Evolutionary conservation across 1,140 invertebrate genomes (phyloP), one percentile per base, ranked within the genome.

Genomic region (Drosophila ambigua): DNA sequence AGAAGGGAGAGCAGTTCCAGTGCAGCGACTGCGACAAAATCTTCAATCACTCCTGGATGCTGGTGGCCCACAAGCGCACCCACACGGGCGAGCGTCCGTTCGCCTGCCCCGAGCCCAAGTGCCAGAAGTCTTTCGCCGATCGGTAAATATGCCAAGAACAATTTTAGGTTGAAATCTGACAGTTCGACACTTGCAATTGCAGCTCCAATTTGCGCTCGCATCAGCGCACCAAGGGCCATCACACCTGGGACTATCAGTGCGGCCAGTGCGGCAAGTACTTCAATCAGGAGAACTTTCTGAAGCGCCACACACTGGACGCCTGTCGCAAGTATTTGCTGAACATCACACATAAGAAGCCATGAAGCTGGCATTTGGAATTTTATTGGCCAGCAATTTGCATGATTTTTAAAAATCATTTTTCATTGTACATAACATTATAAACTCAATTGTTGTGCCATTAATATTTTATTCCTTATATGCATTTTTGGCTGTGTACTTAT

Each of bases 101-200:
- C 65, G 92, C 93, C 5, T 96, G 95, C 71, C 95, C 94, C 0
- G 92, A 94, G n/a, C 66, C 79, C 1, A 85, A 72, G 2, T 96
- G 95, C 76, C 92, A 94, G 2, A 95, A 95, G 79, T 94, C 94
- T 0, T 96, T 96, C 87, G 95, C 96, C 31, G 96, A 96, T 91
- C 94, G 95, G 94, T 95, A 75, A 72, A 90, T 68, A 7, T 1
- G 11, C 1, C 0, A 26, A 24, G 4, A 7, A 50, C 2, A 7
- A 7, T 20, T 16, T 48, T 48, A 8, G 0, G 4, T 4, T 4
- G 4, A 45, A 26, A 6, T 13, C 6, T 1, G 28, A 49, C 9
- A 59, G 31, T 57, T 60, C 66, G 71, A 43, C 65, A 6, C 28
- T 28, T 2, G 4, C 23, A 20, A 20, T 15, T 62, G 5, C 72